Conservation (phyloP, 2,888 invertebrate species). For the Carcina quercana region DNA sequence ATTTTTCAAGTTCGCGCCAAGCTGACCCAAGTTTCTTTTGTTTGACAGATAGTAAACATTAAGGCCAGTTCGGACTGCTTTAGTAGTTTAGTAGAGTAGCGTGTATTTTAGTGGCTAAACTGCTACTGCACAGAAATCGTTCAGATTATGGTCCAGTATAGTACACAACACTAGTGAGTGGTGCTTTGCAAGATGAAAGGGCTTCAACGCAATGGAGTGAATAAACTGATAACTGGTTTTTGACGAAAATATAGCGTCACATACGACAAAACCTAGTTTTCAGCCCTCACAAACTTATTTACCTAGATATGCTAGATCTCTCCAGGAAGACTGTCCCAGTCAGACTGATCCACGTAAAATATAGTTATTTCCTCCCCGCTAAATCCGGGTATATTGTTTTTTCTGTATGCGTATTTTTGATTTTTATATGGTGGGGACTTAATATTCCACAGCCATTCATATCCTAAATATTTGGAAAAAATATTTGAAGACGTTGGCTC, state of each 20-base stretch:
- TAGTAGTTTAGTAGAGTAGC: background rate
- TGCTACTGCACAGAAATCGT: background rate
- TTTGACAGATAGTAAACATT: no score
- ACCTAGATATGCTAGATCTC: no score
- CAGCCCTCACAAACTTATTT: no score
- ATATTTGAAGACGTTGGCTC: background rate
- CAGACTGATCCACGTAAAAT: no score
- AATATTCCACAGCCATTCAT: no score
- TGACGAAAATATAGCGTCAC: no score
- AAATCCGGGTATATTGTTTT: background rate
- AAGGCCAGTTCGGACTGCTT: background rate
- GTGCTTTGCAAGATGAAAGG: constrained; percentile 4
- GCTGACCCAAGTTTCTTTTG: no score
- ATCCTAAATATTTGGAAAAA: background rate
- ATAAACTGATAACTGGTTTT: constrained; percentile 7
- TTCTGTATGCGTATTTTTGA: background rate
- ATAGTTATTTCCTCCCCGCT: no score
- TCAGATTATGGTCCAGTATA: background rate
- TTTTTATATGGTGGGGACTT: no score
- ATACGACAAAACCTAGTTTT: no score
- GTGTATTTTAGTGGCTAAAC: background rate
- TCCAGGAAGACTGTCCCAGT: no score
- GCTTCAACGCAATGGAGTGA: constrained; percentile 7
- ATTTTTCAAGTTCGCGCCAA: no score
- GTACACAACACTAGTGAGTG: background rate